These are phyloP conservation scores for Phyllostomus hastatus DNA, from an alignment of 2,113 vertebrate species.

Conservation along the genomic window DNA sequence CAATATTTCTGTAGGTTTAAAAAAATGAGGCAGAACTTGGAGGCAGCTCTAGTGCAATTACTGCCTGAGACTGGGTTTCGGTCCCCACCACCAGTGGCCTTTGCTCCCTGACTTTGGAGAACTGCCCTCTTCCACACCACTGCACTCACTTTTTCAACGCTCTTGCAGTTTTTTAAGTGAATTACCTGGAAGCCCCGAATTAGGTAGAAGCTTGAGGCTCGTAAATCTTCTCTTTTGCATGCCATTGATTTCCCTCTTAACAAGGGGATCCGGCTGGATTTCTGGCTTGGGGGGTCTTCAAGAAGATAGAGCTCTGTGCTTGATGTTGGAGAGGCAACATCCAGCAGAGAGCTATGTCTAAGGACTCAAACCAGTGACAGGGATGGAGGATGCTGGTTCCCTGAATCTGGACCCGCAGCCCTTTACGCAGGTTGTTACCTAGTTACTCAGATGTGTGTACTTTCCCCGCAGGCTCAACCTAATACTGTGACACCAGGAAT, in stretches of 20 bases:
- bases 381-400: background rate
- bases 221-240: background rate
- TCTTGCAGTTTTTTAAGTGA: background rate
- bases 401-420: background rate
- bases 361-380: background rate
- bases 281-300: background rate
- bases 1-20: background rate
- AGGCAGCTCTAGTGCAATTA: background rate
- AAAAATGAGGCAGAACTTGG: background rate
- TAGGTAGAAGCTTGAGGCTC: background rate
- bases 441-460: background rate
- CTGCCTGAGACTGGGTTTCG: rapidly evolving
- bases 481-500: background rate
- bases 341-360: background rate
- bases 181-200: background rate
- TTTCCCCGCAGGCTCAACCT: background rate
- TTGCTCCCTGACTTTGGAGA: background rate
- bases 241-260: background rate
- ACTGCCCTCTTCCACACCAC: background rate
- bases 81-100: background rate
- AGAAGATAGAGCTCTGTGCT: background rate
- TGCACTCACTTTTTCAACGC: background rate
- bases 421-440: background rate
- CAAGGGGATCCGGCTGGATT: background rate
- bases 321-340: background rate